phyloP scores from a whole-genome alignment of 2,113 vertebrate genomes.

The Panthera uncia region DNA sequence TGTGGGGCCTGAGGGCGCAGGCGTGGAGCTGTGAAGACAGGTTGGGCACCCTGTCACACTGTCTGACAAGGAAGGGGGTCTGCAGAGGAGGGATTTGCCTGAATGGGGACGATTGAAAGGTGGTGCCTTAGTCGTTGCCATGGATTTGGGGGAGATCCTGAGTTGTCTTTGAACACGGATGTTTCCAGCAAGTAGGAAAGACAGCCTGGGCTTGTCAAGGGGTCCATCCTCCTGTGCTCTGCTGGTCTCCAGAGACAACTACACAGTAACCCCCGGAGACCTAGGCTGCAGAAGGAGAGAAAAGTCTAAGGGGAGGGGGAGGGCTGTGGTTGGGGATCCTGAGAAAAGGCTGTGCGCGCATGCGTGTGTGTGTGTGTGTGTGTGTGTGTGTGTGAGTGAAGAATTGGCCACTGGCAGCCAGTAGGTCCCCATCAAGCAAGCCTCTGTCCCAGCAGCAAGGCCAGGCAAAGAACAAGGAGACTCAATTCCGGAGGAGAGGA shows the following conservation, averaged over 20 bases:
- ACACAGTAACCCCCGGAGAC: neutral
- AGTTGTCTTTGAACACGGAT: neutral
- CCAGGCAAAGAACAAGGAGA: neutral
- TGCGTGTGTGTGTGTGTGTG: neutral
- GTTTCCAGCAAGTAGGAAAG: neutral
- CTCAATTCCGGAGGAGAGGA: rapidly evolving
- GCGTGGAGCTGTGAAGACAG: neutral
- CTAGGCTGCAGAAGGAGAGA: neutral
- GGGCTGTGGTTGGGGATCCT: neutral
- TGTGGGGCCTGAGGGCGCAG: rapidly evolving
- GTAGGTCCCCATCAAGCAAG: neutral
- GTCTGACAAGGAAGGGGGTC: neutral
- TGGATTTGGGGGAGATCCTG: neutral
- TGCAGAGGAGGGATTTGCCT: neutral
- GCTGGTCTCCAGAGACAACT: neutral
- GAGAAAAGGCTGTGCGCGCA: neutral
- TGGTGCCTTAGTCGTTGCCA: neutral
- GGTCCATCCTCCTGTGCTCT: neutral
- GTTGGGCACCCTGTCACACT: neutral
- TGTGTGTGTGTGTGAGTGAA: neutral
- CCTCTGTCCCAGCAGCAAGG: neutral
- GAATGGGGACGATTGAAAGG: too few relatives aligned
- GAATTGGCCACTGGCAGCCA: too few relatives aligned
- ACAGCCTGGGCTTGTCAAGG: rapidly evolving
- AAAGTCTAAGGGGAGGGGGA: rapidly evolving